Evolutionary conservation across 1,140 invertebrate species (phyloP), one percentile per base, ranked within the genome.

Genomic region (Drosophila sechellia): DNA sequence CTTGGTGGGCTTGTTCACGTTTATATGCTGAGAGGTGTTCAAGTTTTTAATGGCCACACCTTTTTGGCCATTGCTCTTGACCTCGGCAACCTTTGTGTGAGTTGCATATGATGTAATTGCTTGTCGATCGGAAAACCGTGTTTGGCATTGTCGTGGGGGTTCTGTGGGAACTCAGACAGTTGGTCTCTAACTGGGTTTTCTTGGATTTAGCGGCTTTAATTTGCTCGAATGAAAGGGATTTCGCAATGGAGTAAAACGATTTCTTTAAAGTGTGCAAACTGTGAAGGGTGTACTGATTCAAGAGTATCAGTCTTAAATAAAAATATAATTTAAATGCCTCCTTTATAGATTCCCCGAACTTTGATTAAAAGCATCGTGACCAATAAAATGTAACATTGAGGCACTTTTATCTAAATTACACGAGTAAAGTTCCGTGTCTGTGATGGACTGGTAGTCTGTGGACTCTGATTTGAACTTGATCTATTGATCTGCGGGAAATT

Each of bases 1-100:
- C 64, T 77, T 69, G 57, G 43, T 49, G 58, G 37, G 31, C 53
- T 43, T 58, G 27, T 66, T 61, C 34, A 57, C 68, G 48, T 65
- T 75, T 61, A 60, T 56, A 70, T 76, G 61, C 58, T 63, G 13
- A 54, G 45, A 48, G 49, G 34, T 56, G 63, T 40, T 84, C 69
- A 48, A 71, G 66, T 52, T 61, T 74, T 74, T 85, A 72, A 84
- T 79, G 46, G 42, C 56, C 45, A 52, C 69, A 74, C 75, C 80
- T 71, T 76, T 74, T 57, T 57, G 68, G 65, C 68, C 65, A 70
- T 70, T 57, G 68, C 68, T 70, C 68, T 71, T 71, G 68, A 71
- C 68, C 68, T 71, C 68, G 50, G 35, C 37, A 35, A 70, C 68
- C 68, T 71, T 71, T 57, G n/a, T 69, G 13, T 11, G 42, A 46